Evolutionary conservation across 2,797 vertebrate species (phyloP), one percentile per base, ranked within the genome.

Genomic region (Thalassophryne amazonica): DNA sequence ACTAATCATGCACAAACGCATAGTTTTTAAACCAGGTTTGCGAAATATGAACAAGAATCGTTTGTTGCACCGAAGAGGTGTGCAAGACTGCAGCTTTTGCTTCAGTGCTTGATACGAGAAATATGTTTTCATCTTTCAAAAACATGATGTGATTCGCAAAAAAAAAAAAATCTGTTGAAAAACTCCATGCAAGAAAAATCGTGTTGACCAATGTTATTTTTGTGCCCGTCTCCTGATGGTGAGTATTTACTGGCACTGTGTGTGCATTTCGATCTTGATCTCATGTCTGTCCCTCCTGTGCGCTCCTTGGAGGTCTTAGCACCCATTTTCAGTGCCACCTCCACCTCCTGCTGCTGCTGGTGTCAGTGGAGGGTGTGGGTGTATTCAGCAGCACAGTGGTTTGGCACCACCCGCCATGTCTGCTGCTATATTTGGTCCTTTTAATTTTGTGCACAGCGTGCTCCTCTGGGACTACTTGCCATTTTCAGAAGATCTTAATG

Each of bases 401-500:
- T 52, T 2, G 25, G 47, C 49, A 13, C 62, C 57, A 35, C 72
- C 69, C 65, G 60, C 76, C 65, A 64, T 58, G 34, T 47, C 54
- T 20, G 59, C 54, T 64, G 75, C 88, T 90, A 90, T 88, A 88
- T 89, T 85, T 88, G 89, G 87, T 54, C 57, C 68, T 75, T 86
- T 88, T 89, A 89, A 89, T 89, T 86, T 83, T 81, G 62, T 70
- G 74, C 81, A 79, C 75, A 81, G 79, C 85, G 80, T 83, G 73
- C 74, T 87, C 82, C 73, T 81, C 65, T 65, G 85, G 84, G 88
- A 81, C 80, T 82, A 63, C 67, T 73, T 36, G 75, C 72, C 74
- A 58, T 80, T 87, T 84, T 66, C 78, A 51, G 52, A 61, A 73
- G 79, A 80, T 83, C 77, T 71, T 87, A 89, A 88, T 88, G 82